Conservation (phyloP, 2,888 invertebrate species). For the Meghimatium bilineatum region DNA sequence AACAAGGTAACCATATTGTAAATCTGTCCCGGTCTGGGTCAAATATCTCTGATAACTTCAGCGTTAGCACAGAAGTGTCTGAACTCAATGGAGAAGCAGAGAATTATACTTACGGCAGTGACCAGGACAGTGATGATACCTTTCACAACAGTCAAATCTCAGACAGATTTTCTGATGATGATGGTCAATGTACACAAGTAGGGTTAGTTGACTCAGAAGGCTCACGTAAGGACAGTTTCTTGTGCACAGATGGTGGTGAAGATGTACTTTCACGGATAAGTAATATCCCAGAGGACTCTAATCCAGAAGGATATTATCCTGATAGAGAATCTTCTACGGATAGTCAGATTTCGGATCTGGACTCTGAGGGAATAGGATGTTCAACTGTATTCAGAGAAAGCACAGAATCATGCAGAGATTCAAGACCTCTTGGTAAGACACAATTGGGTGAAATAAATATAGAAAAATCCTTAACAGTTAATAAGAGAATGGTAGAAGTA, state of each 20-base stretch:
- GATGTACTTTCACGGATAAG: neutral
- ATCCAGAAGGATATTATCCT: slow-evolving; percentile 13
- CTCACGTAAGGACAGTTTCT: neutral
- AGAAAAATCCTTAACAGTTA: neutral
- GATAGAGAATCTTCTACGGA: slow-evolving; percentile 7
- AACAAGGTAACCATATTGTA: neutral
- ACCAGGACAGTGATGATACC: slow-evolving; percentile 32
- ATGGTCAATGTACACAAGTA: neutral
- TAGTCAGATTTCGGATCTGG: slow-evolving; percentile 20
- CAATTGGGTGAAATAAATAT: neutral
- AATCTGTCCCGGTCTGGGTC: slow-evolving; percentile 31
- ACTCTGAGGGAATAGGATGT: slow-evolving; percentile 1
- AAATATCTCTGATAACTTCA: slow-evolving; percentile 65
- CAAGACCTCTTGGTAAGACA: neutral
- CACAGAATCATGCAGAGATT: slow-evolving; percentile 9
- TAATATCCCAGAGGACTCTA: neutral
- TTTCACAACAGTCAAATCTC: slow-evolving; percentile 4
- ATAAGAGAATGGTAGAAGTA: no score
- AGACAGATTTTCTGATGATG: slow-evolving; percentile 32
- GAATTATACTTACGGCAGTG: slow-evolving; percentile 13
- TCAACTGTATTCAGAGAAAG: slow-evolving; percentile 16
- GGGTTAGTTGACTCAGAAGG: neutral
- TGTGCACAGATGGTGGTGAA: neutral
- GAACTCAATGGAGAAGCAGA: slow-evolving; percentile 59
- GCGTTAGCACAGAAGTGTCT: slow-evolving; percentile 69